Percentiles rank a stretch among this genome's conserved stretches.
Conservation (phyloP, 2,797 vertebrate species). For the Salmo trutta region DNA sequence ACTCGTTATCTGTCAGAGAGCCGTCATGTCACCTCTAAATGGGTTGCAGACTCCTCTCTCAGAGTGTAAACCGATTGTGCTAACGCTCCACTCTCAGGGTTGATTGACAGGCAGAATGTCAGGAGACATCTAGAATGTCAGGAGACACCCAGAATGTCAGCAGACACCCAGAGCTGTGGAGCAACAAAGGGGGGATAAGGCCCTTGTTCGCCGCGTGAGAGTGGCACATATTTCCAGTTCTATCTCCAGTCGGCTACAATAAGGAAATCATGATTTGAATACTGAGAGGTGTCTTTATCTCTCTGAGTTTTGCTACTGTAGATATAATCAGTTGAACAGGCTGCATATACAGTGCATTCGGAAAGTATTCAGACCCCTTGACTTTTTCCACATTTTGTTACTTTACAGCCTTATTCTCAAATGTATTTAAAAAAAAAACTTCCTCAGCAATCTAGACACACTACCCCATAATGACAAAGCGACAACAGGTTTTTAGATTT, state of each 20-base stretch:
- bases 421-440: too few species aligned
- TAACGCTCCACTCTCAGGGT: slow-evolving; percentile 34
- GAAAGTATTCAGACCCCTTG: too few species aligned
- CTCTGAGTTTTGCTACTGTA: background rate
- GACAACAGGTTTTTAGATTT: too few species aligned
- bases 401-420: too few species aligned
- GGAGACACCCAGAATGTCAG: too few species aligned
- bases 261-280: slow-evolving; percentile 39
- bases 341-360: background rate
- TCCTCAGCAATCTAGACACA: too few species aligned
- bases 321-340: background rate
- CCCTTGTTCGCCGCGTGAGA: slow-evolving; percentile 28
- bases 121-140: slow-evolving; percentile 6
- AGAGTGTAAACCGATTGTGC: too few species aligned
- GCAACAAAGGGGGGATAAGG: slow-evolving; percentile 35
- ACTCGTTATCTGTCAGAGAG: slow-evolving; percentile 66
- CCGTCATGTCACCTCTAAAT: slow-evolving; percentile 73
- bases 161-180: slow-evolving; percentile 43
- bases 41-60: slow-evolving; percentile 48
- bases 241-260: slow-evolving; percentile 3
- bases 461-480: too few species aligned
- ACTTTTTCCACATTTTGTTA: too few species aligned
- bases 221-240: slow-evolving; percentile 17
- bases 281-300: slow-evolving; percentile 51
- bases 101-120: too few species aligned